Conservation (phyloP, 2,888 invertebrate genomes). For the Electrophaes corylata region DNA sequence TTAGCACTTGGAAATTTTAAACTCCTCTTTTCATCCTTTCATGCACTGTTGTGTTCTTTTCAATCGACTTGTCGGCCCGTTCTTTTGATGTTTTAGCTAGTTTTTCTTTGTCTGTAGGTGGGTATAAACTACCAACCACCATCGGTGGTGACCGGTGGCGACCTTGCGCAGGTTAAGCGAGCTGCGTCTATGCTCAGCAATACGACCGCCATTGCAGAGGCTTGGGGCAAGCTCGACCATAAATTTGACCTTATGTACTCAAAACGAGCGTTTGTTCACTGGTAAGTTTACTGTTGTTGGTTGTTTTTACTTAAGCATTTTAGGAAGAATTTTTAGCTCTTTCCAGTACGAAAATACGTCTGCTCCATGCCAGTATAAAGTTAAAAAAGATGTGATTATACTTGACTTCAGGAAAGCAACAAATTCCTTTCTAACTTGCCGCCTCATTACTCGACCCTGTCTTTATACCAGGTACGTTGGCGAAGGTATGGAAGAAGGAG, state of each 20-base stretch:
- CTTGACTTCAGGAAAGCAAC: too few species aligned
- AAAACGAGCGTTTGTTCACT: conserved; percentile 97
- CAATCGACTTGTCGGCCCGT: too few species aligned
- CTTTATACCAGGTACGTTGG: conserved; percentile 87
- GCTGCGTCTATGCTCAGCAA: conserved; percentile 96
- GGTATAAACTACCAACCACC: conserved; percentile 95
- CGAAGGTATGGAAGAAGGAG: conserved; percentile 93
- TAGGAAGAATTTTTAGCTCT: too few species aligned
- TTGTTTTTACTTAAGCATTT: too few species aligned
- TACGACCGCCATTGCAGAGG: conserved; percentile 95
- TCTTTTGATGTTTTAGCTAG: background rate
- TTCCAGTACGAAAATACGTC: too few species aligned
- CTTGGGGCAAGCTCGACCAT: conserved; percentile 94
- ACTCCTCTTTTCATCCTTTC: too few species aligned
- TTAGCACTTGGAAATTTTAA: too few species aligned
- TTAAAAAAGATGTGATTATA: too few species aligned
- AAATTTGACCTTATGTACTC: conserved; percentile 98
- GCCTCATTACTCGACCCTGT: background rate
- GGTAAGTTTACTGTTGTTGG: conserved; percentile 85
- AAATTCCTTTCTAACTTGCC: too few species aligned
- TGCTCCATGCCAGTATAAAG: too few species aligned
- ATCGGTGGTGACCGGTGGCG: conserved; percentile 89
- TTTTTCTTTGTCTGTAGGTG: conserved; percentile 55
- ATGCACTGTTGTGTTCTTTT: too few species aligned
- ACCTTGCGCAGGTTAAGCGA: conserved; percentile 92